Base-by-base conservation (phyloP, 2,113 vertebrate genomes). In the Paramormyrops kingsleyae region DNA sequence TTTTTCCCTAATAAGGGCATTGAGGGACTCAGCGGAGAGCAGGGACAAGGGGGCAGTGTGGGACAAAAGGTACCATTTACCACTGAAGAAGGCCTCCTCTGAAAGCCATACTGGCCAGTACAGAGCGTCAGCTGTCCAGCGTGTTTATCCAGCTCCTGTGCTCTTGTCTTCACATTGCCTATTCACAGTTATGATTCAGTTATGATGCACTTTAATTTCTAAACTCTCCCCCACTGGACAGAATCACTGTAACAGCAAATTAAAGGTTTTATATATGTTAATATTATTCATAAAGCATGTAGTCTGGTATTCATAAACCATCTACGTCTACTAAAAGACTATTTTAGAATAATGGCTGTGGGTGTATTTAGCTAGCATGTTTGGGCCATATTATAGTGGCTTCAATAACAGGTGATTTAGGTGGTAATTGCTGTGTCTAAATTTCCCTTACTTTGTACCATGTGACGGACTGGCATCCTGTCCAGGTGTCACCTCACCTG, bases 11-110 rank as follows among this genome's bases (percentile, higher is more conserved):
- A 80, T 89, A 96, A 96, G 96, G 95, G 50, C 4, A 74, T 95
- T 88, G 93, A 92, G 80, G 96, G 96, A 49, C 92, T 95, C 59
- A 85, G 86, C 88, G 95, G 94, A 91, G 44, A 88, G 87, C 95
- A 94, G 24, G 95, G 95, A 42, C 49, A 87, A 2, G 3, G 27
- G 50, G 93, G 93, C 86, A 62, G 4, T n/a, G 80, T 24, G 66
- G 95, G 95, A 80, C 39, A 7, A 5, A 94, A 94, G 94, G 96
- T 96, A 92, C 88, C 62, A 17, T 66, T 27, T 24, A 39, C 8
- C 56, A 66, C 3, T 66, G 35, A 88, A 62, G 35, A 88, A 42
- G 5, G 35, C 15, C 74, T 7, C 7, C 21, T 84, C 44, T 42
- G 24, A 42, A 42, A 52, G 47, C 5, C 47, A 50, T 31, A 86